These are phyloP conservation scores for Lacanobia wlatinum DNA, from an alignment of 2,888 invertebrate genomes.

Conservation along the genomic window DNA sequence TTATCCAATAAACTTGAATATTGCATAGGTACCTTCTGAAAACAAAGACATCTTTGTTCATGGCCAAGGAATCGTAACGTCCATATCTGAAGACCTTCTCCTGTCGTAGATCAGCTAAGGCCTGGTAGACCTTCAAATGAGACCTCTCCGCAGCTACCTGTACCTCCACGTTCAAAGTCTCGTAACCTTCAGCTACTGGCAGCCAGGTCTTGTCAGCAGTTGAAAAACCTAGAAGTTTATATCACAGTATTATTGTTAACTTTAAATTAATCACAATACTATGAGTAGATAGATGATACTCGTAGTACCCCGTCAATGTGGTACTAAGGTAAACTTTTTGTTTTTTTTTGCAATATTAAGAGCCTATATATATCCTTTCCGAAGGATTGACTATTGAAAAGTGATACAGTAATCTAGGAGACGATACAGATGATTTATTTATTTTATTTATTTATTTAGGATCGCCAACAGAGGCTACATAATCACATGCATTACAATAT, in stretches of 20 bases:
- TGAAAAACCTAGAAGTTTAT: conserved; percentile 89
- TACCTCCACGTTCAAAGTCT: conserved; percentile 90
- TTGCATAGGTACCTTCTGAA: conserved; percentile 88
- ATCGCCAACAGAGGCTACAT: too few species aligned
- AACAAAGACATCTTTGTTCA: conserved; percentile 90
- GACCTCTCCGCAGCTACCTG: conserved; percentile 88
- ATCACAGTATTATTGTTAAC: neutral
- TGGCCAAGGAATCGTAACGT: conserved; percentile 87
- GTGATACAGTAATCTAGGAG: too few species aligned
- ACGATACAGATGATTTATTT: too few species aligned
- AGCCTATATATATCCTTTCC: too few species aligned
- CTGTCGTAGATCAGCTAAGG: conserved; percentile 89
- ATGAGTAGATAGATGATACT: too few species aligned
- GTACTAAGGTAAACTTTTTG: too few species aligned
- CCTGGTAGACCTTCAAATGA: conserved; percentile 92
- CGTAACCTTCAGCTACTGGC: conserved; percentile 92
- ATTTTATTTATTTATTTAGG: too few species aligned
- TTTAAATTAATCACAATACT: neutral
- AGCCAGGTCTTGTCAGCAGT: conserved; percentile 91
- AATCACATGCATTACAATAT: too few species aligned
- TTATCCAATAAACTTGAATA: too few species aligned
- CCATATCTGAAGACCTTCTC: conserved; percentile 89
- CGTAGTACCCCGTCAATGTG: too few species aligned
- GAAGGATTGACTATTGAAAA: too few species aligned
- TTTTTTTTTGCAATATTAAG: too few species aligned